Conservation (phyloP, 2,113 vertebrate genomes). For the Podarcis muralis region DNA sequence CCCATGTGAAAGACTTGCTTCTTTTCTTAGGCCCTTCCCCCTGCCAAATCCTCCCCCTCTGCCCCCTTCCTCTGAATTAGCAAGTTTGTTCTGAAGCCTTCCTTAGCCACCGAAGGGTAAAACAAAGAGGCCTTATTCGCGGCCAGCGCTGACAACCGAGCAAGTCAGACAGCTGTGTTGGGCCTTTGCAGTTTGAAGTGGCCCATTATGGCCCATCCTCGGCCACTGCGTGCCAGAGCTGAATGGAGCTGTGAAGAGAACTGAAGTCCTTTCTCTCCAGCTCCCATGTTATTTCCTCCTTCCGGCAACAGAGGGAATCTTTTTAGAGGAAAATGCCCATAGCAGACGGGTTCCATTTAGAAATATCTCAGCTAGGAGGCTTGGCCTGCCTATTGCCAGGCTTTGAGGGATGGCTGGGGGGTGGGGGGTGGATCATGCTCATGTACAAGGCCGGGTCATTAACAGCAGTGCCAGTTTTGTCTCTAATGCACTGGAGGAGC, state of each 20-base stretch:
- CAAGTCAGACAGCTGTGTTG: slow-evolving; percentile 5
- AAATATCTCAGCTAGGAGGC: neutral
- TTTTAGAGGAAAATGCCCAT: neutral
- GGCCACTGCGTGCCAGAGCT: neutral
- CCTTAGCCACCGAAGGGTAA: neutral
- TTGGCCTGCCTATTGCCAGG: neutral
- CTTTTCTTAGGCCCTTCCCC: neutral
- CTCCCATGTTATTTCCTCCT: slow-evolving; percentile 1
- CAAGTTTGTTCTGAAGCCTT: neutral
- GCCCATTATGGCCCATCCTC: slow-evolving; percentile 17
- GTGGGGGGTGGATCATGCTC: too few species aligned
- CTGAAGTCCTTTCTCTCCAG: neutral
- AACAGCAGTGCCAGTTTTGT: too few species aligned
- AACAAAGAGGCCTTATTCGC: slow-evolving; percentile 14
- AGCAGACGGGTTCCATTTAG: neutral
- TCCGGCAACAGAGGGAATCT: slow-evolving; percentile 31
- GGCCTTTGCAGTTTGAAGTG: slow-evolving; percentile 17
- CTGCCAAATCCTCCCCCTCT: neutral
- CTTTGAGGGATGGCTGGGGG: neutral
- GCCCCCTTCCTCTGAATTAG: neutral
- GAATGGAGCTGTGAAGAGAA: slow-evolving; percentile 24
- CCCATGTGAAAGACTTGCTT: neutral
- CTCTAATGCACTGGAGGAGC: too few species aligned
- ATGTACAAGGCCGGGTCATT: too few species aligned
- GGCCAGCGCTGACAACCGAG: neutral